Conservation (phyloP, 2,797 vertebrate genomes). For the Phrynocephalus vlangalii region DNA sequence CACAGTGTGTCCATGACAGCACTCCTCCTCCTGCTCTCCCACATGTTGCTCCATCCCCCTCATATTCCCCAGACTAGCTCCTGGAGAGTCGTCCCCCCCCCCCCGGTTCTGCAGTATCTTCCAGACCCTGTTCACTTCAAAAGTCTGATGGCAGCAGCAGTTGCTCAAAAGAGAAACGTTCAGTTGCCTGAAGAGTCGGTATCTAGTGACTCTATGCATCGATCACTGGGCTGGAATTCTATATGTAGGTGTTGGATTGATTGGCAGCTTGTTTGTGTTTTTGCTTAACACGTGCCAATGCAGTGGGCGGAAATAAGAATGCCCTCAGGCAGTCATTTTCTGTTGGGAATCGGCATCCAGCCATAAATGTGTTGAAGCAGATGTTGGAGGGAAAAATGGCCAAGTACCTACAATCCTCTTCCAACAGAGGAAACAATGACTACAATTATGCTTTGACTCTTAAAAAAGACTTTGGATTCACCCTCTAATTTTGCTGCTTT, state of each 20-base stretch:
- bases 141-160: not conserved
- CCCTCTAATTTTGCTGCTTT: not conserved
- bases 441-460: not conserved
- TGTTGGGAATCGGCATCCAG: not conserved
- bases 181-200: not conserved
- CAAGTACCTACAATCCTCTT: conserved; percentile 9
- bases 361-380: not conserved
- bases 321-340: not conserved
- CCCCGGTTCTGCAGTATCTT: not conserved
- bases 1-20: not conserved
- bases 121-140: not conserved
- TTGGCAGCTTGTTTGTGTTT: conserved; percentile 6
- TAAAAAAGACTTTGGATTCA: not conserved
- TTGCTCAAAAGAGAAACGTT: not conserved
- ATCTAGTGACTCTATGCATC: not conserved
- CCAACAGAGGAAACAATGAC: conserved; percentile 13
- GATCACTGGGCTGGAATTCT: conserved; percentile 26
- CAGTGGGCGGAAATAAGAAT: conserved; percentile 18
- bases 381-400: too few relatives aligned
- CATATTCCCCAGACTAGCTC: not conserved
- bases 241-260: not conserved
- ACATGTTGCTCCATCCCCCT: not conserved
- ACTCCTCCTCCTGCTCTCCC: not conserved
- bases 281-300: not conserved
- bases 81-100: not conserved